Base-by-base conservation (phyloP, 2,888 invertebrate species). In the Lasius fuliginosus region DNA sequence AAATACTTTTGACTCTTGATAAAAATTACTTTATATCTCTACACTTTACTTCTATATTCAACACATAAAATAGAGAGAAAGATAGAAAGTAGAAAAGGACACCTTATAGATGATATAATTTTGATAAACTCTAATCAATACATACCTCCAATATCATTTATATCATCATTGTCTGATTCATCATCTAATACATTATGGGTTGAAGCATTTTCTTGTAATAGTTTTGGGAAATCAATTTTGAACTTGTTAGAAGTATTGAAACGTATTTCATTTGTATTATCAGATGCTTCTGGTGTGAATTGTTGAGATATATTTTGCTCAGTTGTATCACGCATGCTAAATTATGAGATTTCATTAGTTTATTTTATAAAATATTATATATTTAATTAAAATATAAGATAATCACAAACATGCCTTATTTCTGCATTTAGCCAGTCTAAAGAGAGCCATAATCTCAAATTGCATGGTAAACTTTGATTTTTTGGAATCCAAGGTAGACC, bases 401-500 rank as follows among this genome's bases (percentile, higher is more conserved):
- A 65, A 33, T 53, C 40, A 36, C 58, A 40, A 68, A 85, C 62
- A 46, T 86, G 92, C 94, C 79, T 90, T 86, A 95, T 94, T 87
- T 94, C 94, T 76, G 95, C 92, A 85, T 96, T 95, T 75, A 96
- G 88, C 94, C 95, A 95, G 69, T 95, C 94, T 36, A 96, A 90
- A 86, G 95, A 94, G 18, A 96, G 90, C 96, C 96, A 96, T 62
- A 92, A 84, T 82, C 94, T 94, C 60, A 96, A 93, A 92, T 96
- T 92, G 68, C 85, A 60, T 56, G 96, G 96, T 49, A 96, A 93
- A 74, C 89, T 86, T 91, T 95, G 96, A 64, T 94, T 90, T 5
- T 92, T 74, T 11, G 96, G 96, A 81, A 96, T 93, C 95, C 96
- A 96, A 46, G 92, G 77, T 27, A 95, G 77, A 8, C 96, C 96